Evolutionary conservation across 2,888 invertebrate genomes (phyloP).

Genomic region (Acleris sparsana): DNA sequence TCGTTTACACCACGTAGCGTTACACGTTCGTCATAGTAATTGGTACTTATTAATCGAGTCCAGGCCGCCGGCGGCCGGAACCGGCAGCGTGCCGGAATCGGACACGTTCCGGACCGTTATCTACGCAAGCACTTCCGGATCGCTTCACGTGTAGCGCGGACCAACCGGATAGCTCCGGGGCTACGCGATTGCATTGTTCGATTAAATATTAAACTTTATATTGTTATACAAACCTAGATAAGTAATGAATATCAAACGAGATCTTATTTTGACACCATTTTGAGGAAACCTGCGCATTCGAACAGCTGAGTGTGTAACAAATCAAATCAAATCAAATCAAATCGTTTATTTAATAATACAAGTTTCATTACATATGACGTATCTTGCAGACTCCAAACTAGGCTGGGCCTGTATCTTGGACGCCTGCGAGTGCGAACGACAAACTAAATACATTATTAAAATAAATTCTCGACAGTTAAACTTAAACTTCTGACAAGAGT

Average conservation of each 20-base stretch:
- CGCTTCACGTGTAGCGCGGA: neutral
- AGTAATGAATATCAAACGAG: neutral
- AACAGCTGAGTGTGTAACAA: too few species aligned
- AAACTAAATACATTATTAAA: too few species aligned
- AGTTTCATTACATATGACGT: too few species aligned
- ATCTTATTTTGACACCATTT: too few species aligned
- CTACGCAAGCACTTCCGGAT: slow-evolving; percentile 62
- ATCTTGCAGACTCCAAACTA: too few species aligned
- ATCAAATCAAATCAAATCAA: too few species aligned
- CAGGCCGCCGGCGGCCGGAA: slow-evolving; percentile 47
- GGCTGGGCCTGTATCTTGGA: too few species aligned
- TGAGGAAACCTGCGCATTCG: too few species aligned
- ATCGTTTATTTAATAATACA: too few species aligned
- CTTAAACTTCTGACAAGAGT: too few species aligned
- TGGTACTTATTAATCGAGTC: slow-evolving; percentile 53
- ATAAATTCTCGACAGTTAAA: too few species aligned
- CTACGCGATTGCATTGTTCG: slow-evolving; percentile 2
- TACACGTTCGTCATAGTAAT: slow-evolving; percentile 46
- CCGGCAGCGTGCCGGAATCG: slow-evolving; percentile 54
- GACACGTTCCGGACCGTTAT: slow-evolving; percentile 73
- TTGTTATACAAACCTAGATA: neutral
- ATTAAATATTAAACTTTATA: slow-evolving; percentile 8
- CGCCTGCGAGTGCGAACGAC: too few species aligned
- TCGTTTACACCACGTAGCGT: neutral
- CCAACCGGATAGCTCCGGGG: slow-evolving; percentile 4